Conservation (phyloP, 30 jellyfish, hydroid and myxozoan species). For the Catostylus mosaicus region DNA sequence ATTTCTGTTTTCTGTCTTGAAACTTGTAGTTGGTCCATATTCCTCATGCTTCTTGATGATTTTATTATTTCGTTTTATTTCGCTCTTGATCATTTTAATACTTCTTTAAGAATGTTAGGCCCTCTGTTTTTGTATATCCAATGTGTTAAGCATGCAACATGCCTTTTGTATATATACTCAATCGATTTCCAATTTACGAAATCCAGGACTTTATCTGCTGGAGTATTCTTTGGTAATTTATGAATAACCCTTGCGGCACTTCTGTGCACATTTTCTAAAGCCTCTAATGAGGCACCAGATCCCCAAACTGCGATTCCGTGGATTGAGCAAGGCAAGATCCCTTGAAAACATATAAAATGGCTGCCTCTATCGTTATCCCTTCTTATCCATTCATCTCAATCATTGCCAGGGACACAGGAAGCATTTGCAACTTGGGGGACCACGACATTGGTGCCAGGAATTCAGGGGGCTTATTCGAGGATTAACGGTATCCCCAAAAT, state of each 20-base stretch:
- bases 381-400: no score
- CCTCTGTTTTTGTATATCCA: slow-evolving; percentile 41
- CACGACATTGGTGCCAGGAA: no score
- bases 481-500: no score
- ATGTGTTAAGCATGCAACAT: slow-evolving; percentile 53
- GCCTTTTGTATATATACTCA: slow-evolving; percentile 41
- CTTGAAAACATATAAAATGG: no score
- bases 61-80: no score
- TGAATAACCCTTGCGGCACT: slow-evolving; percentile 44
- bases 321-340: no score
- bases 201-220: slow-evolving; percentile 44
- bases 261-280: slow-evolving; percentile 26
- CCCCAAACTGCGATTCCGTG: no score
- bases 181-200: slow-evolving; percentile 42
- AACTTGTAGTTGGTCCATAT: slow-evolving; percentile 20
- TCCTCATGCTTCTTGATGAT: slow-evolving; percentile 59
- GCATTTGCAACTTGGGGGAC: no score
- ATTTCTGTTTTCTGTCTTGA: slow-evolving; percentile 49
- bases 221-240: slow-evolving; percentile 50
- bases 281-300: slow-evolving; percentile 36
- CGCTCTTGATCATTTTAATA: no score
- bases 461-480: no score
- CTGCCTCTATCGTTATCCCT: no score
- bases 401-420: no score
- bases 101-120: slow-evolving; percentile 51